These are phyloP conservation scores for Nomada fucata DNA, from an alignment of 2,888 invertebrate genomes.

Conservation along the genomic window DNA sequence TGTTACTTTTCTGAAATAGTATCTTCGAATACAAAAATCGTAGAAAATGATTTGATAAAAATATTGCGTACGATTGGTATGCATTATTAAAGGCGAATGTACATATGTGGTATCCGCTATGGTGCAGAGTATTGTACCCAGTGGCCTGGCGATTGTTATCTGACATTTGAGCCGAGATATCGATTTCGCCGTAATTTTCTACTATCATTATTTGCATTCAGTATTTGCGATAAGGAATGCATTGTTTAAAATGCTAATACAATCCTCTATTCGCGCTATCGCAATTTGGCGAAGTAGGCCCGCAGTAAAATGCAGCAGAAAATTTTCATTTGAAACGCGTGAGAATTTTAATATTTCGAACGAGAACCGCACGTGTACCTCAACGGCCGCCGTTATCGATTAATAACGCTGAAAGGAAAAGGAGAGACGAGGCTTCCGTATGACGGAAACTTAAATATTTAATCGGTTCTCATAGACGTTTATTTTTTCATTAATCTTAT, in stretches of 20 bases:
- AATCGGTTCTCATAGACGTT: neutral
- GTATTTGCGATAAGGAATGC: neutral
- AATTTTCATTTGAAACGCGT: neutral
- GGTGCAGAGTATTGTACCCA: constrained; percentile 12
- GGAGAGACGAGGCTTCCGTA: neutral
- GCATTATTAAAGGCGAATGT: neutral
- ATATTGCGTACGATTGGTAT: neutral
- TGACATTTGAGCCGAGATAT: constrained; percentile 63
- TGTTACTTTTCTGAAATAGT: neutral
- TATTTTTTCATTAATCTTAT: constrained; percentile 21
- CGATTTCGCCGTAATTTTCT: constrained; percentile 55
- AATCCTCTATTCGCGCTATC: neutral
- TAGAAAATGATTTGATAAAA: neutral
- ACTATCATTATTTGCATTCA: constrained; percentile 34
- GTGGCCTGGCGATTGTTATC: constrained; percentile 64
- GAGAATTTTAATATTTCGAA: neutral
- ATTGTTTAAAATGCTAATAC: neutral
- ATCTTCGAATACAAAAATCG: neutral
- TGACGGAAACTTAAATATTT: constrained; percentile 9
- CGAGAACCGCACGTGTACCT: neutral
- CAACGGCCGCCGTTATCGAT: neutral
- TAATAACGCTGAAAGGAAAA: neutral
- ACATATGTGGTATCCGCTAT: neutral
- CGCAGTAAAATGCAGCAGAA: neutral
- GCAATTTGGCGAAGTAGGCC: neutral